phyloP scores from a whole-genome alignment of 2,113 vertebrate species.

The Platycercus adscitus region DNA sequence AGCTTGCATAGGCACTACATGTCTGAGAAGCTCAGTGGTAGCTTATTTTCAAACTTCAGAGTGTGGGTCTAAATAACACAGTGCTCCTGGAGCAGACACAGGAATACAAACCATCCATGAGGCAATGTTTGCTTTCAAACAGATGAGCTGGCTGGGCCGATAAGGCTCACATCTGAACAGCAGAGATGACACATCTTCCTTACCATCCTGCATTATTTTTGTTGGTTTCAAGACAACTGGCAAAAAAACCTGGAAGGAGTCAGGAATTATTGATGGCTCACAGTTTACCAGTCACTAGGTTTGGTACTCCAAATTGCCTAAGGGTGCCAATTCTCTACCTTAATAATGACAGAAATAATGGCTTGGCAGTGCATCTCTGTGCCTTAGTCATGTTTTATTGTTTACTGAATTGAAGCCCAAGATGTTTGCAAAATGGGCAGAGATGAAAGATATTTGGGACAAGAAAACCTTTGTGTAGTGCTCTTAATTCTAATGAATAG shows the following conservation, averaged over 20 bases:
- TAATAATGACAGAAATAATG: conserved; percentile 40
- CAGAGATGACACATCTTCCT: background rate
- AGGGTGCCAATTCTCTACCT: conserved; percentile 1
- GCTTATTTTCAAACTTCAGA: background rate
- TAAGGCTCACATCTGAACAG: background rate
- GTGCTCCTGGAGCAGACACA: background rate
- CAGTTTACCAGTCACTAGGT: conserved; percentile 39
- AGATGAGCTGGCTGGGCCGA: conserved; percentile 31
- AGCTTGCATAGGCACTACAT: background rate
- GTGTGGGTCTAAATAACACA: background rate
- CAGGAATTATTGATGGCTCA: conserved; percentile 36
- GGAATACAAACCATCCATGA: background rate
- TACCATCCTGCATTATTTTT: conserved; percentile 19
- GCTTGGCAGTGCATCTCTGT: conserved; percentile 6
- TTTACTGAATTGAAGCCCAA: conserved; percentile 19
- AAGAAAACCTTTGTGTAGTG: background rate
- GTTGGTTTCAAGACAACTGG: background rate
- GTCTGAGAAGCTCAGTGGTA: background rate
- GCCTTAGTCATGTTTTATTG: background rate
- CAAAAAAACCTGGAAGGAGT: background rate
- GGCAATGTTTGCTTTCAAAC: background rate
- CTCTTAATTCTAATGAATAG: background rate
- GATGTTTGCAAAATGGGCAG: background rate
- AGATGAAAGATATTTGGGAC: background rate
- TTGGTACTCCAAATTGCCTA: conserved; percentile 23